phyloP scores from a whole-genome alignment of 2,888 invertebrate genomes.

The Dolichomitus sp. region DNA sequence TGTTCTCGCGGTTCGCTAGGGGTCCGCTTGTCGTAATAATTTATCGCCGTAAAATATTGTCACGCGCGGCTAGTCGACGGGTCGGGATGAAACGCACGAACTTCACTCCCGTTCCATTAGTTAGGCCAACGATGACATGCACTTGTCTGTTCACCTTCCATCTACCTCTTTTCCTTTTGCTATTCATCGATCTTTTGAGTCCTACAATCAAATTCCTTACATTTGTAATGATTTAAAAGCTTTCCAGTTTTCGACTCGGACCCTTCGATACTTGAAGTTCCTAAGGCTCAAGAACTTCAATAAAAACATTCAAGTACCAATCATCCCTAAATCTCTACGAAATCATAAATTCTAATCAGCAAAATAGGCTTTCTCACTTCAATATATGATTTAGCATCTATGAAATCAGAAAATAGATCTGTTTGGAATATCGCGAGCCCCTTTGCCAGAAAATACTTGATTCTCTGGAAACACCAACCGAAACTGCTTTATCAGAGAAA shows the following conservation, averaged over 20 bases:
- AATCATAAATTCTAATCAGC: background rate
- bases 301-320: background rate
- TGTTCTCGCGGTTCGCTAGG: conserved; percentile 65
- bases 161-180: conserved; percentile 9
- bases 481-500: conserved; percentile 1
- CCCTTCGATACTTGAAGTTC: background rate
- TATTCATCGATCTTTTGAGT: conserved; percentile 39
- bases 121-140: conserved; percentile 51
- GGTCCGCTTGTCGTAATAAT: conserved; percentile 76
- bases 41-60: conserved; percentile 81
- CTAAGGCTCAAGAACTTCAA: background rate
- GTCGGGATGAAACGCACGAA: conserved; percentile 69
- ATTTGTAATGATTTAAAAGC: conserved; percentile 21
- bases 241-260: background rate
- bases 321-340: background rate
- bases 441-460: background rate
- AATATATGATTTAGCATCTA: background rate
- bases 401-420: background rate
- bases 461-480: background rate
- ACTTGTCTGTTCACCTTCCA: conserved; percentile 17
- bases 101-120: conserved; percentile 68
- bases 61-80: conserved; percentile 70
- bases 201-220: conserved; percentile 3
- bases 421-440: background rate
- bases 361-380: background rate